A percentile compares a stretch with the other conserved stretches of the same genome.
Conservation (phyloP, 1,140 invertebrate genomes). For the Pantala flavescens region DNA sequence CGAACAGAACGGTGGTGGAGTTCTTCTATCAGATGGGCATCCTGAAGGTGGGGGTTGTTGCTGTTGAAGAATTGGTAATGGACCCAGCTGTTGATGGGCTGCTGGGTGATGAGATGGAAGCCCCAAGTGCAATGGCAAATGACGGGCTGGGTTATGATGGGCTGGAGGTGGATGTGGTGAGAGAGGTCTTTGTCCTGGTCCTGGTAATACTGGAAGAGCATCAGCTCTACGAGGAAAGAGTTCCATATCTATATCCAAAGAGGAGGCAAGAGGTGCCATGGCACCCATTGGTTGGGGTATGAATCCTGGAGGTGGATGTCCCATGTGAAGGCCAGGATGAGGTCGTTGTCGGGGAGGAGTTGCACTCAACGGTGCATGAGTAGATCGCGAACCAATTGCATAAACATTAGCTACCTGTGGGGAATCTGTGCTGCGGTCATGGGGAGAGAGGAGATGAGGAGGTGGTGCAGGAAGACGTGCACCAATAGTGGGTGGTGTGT, state of each 20-base stretch:
- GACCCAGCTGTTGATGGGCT: constrained; percentile 26
- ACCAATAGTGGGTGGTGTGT: neutral
- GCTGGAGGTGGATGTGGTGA: constrained; percentile 49
- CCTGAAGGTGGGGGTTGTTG: neutral
- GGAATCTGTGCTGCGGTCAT: constrained; percentile 57
- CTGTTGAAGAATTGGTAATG: neutral
- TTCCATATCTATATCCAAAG: neutral
- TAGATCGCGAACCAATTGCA: constrained; percentile 29
- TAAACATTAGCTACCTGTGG: constrained; percentile 62
- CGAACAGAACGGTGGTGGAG: neutral
- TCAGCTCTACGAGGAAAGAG: neutral
- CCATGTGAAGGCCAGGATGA: constrained; percentile 7
- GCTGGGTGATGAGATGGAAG: constrained; percentile 30
- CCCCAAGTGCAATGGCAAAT: constrained; percentile 32
- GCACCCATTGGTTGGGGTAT: neutral
- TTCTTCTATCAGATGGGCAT: neutral
- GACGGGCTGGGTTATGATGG: constrained; percentile 41
- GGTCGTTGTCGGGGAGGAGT: constrained; percentile 16
- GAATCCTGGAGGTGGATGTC: neutral
- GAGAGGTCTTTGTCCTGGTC: neutral
- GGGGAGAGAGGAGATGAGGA: constrained; percentile 52
- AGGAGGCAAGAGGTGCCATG: neutral
- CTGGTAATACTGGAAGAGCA: neutral
- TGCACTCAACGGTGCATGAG: constrained; percentile 15
- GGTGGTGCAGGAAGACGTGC: constrained; percentile 25